Evolutionary conservation across 2,113 vertebrate genomes (phyloP), one percentile per base, ranked within the genome.

Genomic region (Xerus inauris): DNA sequence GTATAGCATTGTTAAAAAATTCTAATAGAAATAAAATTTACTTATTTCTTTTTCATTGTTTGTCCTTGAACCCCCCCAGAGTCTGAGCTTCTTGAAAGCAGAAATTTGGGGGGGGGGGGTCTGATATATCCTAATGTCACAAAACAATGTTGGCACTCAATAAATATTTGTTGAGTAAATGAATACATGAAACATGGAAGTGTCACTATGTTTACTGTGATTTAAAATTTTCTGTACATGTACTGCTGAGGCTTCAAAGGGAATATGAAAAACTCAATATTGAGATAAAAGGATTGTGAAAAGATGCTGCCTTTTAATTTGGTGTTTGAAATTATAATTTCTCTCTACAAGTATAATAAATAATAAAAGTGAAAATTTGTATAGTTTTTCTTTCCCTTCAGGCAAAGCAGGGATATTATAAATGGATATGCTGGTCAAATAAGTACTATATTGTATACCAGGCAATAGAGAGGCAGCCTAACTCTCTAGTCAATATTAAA

Each of bases 121-220:
- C 57, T 76, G 20, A 79, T 87, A 64, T 45, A 62, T 87, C 0
- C 14, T 7, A 47, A 92, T 5, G 9, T 72, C 35, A 88, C 88
- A 91, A 89, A 90, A 65, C 85, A 51, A 88, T 32, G 32, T 42
- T 79, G 14, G 16, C 14, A 67, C n/a, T 94, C 73, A 81, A 22
- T 92, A 81, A 91, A 89, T 54, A 93, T 47, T 91, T 96, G 69
- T 80, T 86, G 3, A 93, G 77, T 79, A 40, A 87, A 35, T 67
- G 49, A 69, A 38, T 76, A 30, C 54, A 30, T 17, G 42, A 62
- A 45, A 51, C 73, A 82, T 38, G 19, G 9, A n/a, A 20, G 77
- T 64, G 1, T 67, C 19, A 40, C 19, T 64, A 59, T 62, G 64
- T 75, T 91, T 94, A 81, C 26, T 83, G 35, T 22, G 67, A 51